Evolutionary conservation across 2,888 invertebrate species (phyloP), one percentile per base, ranked within the genome.

Genomic region (Sycophila texana): DNA sequence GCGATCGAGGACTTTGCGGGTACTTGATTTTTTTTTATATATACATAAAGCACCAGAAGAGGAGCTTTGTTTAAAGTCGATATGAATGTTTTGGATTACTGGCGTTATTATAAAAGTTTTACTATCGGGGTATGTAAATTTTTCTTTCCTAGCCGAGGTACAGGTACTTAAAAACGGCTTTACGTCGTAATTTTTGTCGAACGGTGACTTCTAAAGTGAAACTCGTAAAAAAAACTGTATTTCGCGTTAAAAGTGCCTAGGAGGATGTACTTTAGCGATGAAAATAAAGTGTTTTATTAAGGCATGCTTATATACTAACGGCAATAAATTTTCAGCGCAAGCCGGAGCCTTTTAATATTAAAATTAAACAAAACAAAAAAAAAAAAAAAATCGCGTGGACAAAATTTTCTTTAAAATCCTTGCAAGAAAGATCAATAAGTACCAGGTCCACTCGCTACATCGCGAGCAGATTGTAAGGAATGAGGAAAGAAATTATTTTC

Each of bases 201-300:
- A 73, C 14, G 73, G 20, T 10, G 16, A 53, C 63, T 39, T 39
- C 55, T 39, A 39, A 55, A 63, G n/a, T 53, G 20, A 26, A 10
- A 10, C 55, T 65, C 73, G 16, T 63, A 73, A 73, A 73, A 73
- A 73, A 71, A 51, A 47, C 2, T 2, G n/a, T 5, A 5, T 63
- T 47, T 39, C 63, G 39, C 10, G 39, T n/a, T 53, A 14, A 5
- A 16, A n/a, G 14, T 14, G 53, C 3, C n/a, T 53, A 1, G 4
- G 14, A 18, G 57, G 39, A 68, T 61, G 63, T n/a, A 51, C 60
- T 60, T 49, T 14, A 60, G 71, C 5, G 60, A n/a, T 16, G 61
- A 53, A 18, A 53, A 72, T 72, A 72, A 72, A 72, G 53, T 49
- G 30, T 53, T 63, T 73, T 73, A 73, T 63, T 73, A 63, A 16